Conservation (phyloP, 2,888 invertebrate species). For the Plutella xylostella region DNA sequence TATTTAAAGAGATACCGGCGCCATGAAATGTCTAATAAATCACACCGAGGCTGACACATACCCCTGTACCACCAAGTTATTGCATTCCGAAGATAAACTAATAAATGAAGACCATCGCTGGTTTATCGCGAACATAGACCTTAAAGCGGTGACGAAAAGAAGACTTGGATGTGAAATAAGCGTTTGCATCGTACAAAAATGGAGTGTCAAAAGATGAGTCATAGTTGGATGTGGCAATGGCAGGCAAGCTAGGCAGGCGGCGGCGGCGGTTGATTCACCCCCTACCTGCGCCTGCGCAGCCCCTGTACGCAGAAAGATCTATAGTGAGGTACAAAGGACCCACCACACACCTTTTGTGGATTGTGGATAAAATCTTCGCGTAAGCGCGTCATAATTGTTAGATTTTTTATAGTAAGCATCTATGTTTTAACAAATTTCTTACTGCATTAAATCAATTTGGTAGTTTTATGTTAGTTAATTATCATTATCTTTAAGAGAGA, state of each 20-base stretch:
- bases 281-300: slow-evolving; percentile 16
- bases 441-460: background rate
- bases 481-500: background rate
- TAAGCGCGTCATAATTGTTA: slow-evolving; percentile 6
- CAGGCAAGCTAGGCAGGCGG: no score
- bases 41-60: slow-evolving; percentile 20
- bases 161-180: background rate
- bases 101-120: slow-evolving; percentile 4
- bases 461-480: background rate
- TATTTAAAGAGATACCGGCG: slow-evolving; percentile 24
- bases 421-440: no score
- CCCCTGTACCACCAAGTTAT: slow-evolving; percentile 2
- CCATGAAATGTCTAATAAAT: slow-evolving; percentile 37
- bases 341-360: slow-evolving; percentile 28
- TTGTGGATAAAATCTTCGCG: slow-evolving; percentile 19
- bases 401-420: slow-evolving; percentile 5
- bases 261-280: slow-evolving; percentile 7
- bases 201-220: slow-evolving; percentile 5
- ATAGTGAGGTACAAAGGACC: slow-evolving; percentile 20
- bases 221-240: background rate
- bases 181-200: background rate
- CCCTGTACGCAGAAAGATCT: slow-evolving; percentile 5
- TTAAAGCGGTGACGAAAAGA: background rate
- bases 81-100: slow-evolving; percentile 6
- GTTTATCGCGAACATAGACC: background rate